Evolutionary conservation across 1,140 invertebrate species (phyloP).

Genomic region (Ips nitidus): DNA sequence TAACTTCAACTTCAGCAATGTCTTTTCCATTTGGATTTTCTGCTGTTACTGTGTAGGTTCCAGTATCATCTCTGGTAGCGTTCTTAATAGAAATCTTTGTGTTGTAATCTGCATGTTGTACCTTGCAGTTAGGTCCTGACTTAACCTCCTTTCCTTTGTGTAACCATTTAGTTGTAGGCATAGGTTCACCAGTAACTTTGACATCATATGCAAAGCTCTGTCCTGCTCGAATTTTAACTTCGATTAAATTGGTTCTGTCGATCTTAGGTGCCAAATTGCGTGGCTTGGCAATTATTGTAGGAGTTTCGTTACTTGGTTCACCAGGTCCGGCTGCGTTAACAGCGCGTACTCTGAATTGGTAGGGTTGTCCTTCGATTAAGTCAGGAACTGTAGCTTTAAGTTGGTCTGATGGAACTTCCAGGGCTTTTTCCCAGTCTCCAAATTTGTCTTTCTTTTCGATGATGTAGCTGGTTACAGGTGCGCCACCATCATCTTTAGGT

Average conservation of each 20-base stretch:
- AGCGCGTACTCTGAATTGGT: slow-evolving; percentile 88
- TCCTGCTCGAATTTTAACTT: slow-evolving; percentile 85
- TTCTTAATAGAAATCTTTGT: slow-evolving; percentile 85
- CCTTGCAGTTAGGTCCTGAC: slow-evolving; percentile 68
- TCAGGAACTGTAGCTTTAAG: slow-evolving; percentile 86
- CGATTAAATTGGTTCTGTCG: slow-evolving; percentile 82
- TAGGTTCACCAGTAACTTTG: slow-evolving; percentile 85
- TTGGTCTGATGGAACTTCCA: slow-evolving; percentile 76
- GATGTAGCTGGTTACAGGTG: slow-evolving; percentile 83
- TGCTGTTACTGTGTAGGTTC: slow-evolving; percentile 87
- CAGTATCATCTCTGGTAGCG: slow-evolving; percentile 85
- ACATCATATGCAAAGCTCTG: slow-evolving; percentile 81
- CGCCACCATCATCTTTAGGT: slow-evolving; percentile 79
- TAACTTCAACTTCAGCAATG: slow-evolving; percentile 87
- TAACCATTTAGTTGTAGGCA: slow-evolving; percentile 88
- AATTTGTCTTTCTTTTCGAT: slow-evolving; percentile 94
- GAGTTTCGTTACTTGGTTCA: slow-evolving; percentile 84
- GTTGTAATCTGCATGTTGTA: slow-evolving; percentile 84
- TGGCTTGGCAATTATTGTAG: slow-evolving; percentile 87
- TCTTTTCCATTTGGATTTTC: slow-evolving; percentile 94
- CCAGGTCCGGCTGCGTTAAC: slow-evolving; percentile 93
- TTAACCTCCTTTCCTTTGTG: slow-evolving; percentile 74
- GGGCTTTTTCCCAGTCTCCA: slow-evolving; percentile 90
- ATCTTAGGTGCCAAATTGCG: slow-evolving; percentile 84
- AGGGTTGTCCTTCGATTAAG: slow-evolving; percentile 86